These are phyloP conservation scores for Trididemnum clinides DNA, from an alignment of 23 tunicate genomes.

Conservation along the genomic window DNA sequence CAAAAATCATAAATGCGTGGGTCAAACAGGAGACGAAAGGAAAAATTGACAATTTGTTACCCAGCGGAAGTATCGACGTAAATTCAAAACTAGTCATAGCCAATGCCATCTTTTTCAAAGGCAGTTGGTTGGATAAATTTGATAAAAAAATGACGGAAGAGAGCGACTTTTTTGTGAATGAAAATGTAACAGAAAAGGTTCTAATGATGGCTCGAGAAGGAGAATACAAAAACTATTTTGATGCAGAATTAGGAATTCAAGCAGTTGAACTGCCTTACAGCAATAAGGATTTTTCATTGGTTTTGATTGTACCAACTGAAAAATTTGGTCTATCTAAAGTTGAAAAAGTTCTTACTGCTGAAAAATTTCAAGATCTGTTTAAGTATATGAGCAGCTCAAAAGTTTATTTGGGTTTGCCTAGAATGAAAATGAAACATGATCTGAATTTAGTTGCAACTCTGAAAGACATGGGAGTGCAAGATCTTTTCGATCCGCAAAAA, in stretches of 20 bases:
- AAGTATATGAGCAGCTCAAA: not conserved
- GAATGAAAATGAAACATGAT: conserved; percentile 53
- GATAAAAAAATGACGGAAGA: conserved; percentile 5
- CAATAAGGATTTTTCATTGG: conserved; percentile 67
- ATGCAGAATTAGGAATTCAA: conserved; percentile 50
- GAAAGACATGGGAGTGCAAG: conserved; percentile 32
- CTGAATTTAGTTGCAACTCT: conserved; percentile 22
- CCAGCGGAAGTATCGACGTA: conserved; percentile 27
- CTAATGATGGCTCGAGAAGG: conserved; percentile 60
- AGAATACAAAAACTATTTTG: conserved; percentile 2
- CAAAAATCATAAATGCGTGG: conserved; percentile 65
- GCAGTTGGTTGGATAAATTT: conserved; percentile 70
- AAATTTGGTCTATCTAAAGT: conserved; percentile 42
- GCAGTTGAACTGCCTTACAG: conserved; percentile 60
- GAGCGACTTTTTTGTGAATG: conserved; percentile 31
- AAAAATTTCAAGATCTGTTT: not conserved
- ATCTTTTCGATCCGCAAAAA: conserved; percentile 29
- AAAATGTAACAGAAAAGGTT: conserved; percentile 15
- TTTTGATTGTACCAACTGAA: conserved; percentile 51
- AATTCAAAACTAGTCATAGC: conserved; percentile 51
- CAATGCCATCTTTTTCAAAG: conserved; percentile 91
- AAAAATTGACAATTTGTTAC: conserved; percentile 77
- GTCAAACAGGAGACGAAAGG: conserved; percentile 46
- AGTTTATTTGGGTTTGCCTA: conserved; percentile 50
- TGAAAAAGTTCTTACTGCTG: conserved; percentile 4